These are phyloP conservation scores for Drosophila cognata DNA, from an alignment of 2,888 invertebrate genomes.

Conservation along the genomic window DNA sequence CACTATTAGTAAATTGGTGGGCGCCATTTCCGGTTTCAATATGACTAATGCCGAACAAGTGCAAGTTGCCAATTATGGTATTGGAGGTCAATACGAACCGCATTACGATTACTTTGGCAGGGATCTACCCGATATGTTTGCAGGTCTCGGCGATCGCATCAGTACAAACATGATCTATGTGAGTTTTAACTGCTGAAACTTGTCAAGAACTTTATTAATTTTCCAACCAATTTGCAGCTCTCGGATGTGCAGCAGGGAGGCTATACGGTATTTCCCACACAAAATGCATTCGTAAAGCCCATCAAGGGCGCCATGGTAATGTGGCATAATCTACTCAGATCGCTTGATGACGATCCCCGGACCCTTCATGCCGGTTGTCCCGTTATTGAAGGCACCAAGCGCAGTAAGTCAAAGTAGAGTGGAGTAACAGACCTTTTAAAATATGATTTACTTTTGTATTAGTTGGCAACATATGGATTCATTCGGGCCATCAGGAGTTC, in stretches of 20 bases:
- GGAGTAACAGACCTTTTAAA: rapidly evolving
- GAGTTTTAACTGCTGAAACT: conserved; percentile 85
- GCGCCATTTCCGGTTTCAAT: conserved; percentile 93
- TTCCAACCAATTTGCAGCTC: conserved; percentile 88
- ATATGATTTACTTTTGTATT: neutral
- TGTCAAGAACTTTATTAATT: neutral
- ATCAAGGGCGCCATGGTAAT: conserved; percentile 95
- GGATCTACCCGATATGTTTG: rapidly evolving
- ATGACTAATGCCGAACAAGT: conserved; percentile 95
- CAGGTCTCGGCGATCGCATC: conserved; percentile 88
- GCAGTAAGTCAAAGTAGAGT: conserved; percentile 88
- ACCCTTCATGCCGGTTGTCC: conserved; percentile 98
- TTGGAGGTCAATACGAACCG: conserved; percentile 98
- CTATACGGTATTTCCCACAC: conserved; percentile 96
- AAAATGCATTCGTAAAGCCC: conserved; percentile 94
- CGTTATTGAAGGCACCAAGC: conserved; percentile 96
- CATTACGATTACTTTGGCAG: conserved; percentile 93
- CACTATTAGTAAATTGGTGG: conserved; percentile 63
- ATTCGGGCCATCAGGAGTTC: conserved; percentile 93
- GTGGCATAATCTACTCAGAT: conserved; percentile 96
- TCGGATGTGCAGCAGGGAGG: conserved; percentile 98
- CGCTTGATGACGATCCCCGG: conserved; percentile 93
- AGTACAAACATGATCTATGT: conserved; percentile 98
- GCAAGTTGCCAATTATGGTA: conserved; percentile 99
- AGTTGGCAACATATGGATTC: conserved; percentile 96